These are phyloP conservation scores for Tetramorium alpestre DNA, from an alignment of 1,140 invertebrate genomes.

Conservation along the genomic window DNA sequence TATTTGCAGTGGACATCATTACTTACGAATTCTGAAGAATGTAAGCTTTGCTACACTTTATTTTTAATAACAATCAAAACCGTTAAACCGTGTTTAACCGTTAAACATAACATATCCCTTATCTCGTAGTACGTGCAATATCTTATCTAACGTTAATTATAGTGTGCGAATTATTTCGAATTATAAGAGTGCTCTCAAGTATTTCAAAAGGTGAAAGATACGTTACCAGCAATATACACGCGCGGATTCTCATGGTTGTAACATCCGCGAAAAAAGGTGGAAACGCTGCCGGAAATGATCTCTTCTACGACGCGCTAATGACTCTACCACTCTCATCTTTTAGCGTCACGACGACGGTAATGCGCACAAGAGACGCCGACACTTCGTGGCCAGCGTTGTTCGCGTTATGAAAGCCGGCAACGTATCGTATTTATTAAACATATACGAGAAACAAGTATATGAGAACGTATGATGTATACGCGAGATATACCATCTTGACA, in stretches of 20 bases:
- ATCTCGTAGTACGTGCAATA: background rate
- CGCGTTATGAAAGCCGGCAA: slow-evolving; percentile 45
- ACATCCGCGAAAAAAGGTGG: background rate
- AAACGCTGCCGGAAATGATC: slow-evolving; percentile 59
- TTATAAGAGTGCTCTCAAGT: background rate
- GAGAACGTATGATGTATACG: background rate
- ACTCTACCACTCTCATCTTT: slow-evolving; percentile 66
- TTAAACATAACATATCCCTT: background rate
- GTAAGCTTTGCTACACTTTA: background rate
- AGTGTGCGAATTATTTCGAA: background rate
- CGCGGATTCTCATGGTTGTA: slow-evolving; percentile 20
- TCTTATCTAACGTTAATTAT: slow-evolving; percentile 2
- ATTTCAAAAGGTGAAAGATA: slow-evolving; percentile 21
- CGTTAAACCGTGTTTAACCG: background rate
- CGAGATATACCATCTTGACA: background rate
- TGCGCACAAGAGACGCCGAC: slow-evolving; percentile 14
- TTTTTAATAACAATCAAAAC: background rate
- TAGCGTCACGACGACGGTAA: slow-evolving; percentile 33
- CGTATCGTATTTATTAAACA: slow-evolving; percentile 36
- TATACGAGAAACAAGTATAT: slow-evolving; percentile 3
- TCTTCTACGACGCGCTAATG: slow-evolving; percentile 62
- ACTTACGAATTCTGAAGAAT: background rate
- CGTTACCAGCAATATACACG: slow-evolving; percentile 18
- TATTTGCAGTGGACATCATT: slow-evolving; percentile 8
- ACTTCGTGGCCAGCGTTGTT: slow-evolving; percentile 37